Conservation (phyloP, 2,797 vertebrate species). For the Parauchenoglanis ngamensis region DNA sequence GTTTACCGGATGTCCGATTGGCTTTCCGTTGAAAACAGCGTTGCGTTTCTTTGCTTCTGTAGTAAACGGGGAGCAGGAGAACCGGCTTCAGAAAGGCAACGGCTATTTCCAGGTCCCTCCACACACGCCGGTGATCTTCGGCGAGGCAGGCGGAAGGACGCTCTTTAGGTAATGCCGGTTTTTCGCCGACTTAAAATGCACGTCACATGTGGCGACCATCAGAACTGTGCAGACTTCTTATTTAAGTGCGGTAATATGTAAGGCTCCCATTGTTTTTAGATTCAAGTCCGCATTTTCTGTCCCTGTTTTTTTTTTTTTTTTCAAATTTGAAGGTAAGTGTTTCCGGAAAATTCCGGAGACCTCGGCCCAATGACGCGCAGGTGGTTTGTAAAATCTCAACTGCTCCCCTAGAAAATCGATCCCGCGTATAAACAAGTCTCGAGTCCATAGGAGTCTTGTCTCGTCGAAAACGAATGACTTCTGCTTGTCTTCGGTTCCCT, state of each 20-base stretch:
- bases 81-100: slow-evolving; percentile 94
- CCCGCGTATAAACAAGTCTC: background rate
- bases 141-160: slow-evolving; percentile 95
- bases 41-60: slow-evolving; percentile 36
- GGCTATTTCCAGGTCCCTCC: slow-evolving; percentile 98
- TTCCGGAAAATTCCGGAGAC: background rate
- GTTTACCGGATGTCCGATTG: background rate
- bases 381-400: background rate
- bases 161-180: slow-evolving; percentile 85
- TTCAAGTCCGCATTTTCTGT: background rate
- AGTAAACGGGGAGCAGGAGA: slow-evolving; percentile 97
- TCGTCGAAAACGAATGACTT: background rate
- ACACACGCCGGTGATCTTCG: slow-evolving; percentile 97
- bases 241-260: background rate
- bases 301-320: too few relatives aligned
- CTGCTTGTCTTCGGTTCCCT: background rate
- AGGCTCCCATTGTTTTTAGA: background rate
- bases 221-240: background rate
- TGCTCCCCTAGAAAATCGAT: background rate
- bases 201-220: background rate
- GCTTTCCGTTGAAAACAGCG: background rate
- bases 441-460: background rate
- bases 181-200: background rate
- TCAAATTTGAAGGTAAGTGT: background rate
- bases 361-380: background rate